phyloP scores from a whole-genome alignment of 1,140 invertebrate species.

The Hypothenemus hampei region DNA sequence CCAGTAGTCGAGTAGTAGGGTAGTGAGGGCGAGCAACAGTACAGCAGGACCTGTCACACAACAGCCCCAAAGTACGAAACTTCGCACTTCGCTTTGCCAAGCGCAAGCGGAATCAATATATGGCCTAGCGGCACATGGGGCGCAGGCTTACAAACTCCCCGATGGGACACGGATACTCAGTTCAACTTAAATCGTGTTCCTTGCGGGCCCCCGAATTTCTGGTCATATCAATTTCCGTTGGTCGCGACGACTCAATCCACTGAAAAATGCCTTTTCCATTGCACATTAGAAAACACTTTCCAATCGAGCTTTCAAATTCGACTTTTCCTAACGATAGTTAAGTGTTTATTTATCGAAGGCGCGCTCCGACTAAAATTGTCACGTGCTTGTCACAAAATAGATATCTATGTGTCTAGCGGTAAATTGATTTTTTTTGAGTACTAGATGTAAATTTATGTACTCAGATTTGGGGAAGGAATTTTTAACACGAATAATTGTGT shows the following conservation, averaged over 20 bases:
- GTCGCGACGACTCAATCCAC: not conserved
- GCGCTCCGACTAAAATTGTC: not conserved
- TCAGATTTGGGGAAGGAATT: too few species aligned
- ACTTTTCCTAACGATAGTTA: not conserved
- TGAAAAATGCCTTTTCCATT: not conserved
- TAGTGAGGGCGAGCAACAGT: slow-evolving; percentile 15
- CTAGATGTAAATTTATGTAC: too few species aligned
- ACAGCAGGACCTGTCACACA: slow-evolving; percentile 7
- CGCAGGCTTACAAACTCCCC: slow-evolving; percentile 27
- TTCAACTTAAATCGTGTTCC: slow-evolving; percentile 5
- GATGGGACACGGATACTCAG: slow-evolving; percentile 22
- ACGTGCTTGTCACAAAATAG: not conserved
- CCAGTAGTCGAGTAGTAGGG: too few species aligned
- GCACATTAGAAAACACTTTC: not conserved
- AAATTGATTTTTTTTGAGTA: slow-evolving; percentile 4
- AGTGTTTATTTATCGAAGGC: not conserved
- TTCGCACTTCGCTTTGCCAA: slow-evolving; percentile 8
- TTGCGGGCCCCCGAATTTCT: not conserved
- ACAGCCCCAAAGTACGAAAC: slow-evolving; percentile 14
- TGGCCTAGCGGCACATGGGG: slow-evolving; percentile 21
- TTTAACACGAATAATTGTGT: too few species aligned
- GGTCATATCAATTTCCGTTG: slow-evolving; percentile 1
- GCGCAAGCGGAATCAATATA: slow-evolving; percentile 27
- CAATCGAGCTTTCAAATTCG: not conserved
- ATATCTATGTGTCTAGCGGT: not conserved